Conservation (phyloP, 92 coral and sea anemone genomes). For the Zoanthus gigantus region DNA sequence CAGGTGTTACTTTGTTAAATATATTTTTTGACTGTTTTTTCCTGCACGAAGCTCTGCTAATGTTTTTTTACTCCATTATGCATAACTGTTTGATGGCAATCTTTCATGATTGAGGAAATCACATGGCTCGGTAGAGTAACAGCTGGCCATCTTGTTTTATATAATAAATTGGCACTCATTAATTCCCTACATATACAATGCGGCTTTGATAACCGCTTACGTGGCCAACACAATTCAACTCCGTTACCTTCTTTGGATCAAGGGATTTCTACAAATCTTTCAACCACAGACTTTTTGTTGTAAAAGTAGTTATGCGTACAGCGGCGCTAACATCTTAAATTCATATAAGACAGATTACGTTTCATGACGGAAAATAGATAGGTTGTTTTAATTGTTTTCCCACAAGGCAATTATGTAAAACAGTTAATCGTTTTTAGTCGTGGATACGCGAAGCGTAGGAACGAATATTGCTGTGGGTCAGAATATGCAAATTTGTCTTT, state of each 20-base stretch:
- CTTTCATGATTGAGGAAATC: conserved; percentile 29
- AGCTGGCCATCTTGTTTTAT: conserved; percentile 39
- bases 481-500: too few relatives aligned
- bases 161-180: conserved; percentile 47
- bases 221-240: conserved; percentile 19
- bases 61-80: conserved; percentile 47
- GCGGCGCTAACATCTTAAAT: too few relatives aligned
- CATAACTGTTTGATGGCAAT: conserved; percentile 29
- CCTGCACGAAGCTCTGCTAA: conserved; percentile 48
- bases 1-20: conserved; percentile 32
- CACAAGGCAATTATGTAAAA: too few relatives aligned
- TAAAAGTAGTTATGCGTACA: too few relatives aligned
- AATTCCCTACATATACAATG: conserved; percentile 56
- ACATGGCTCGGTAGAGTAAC: conserved; percentile 41
- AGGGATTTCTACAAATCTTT: conserved; percentile 32
- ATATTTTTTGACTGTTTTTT: conserved; percentile 39
- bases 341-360: too few relatives aligned
- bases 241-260: background rate
- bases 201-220: conserved; percentile 41
- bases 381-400: too few relatives aligned
- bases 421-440: too few relatives aligned
- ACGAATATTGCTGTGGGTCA: too few relatives aligned
- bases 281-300: background rate
- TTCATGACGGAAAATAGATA: too few relatives aligned
- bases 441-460: too few relatives aligned